phyloP scores from a whole-genome alignment of 1,140 invertebrate genomes.

The Galleria mellonella region DNA sequence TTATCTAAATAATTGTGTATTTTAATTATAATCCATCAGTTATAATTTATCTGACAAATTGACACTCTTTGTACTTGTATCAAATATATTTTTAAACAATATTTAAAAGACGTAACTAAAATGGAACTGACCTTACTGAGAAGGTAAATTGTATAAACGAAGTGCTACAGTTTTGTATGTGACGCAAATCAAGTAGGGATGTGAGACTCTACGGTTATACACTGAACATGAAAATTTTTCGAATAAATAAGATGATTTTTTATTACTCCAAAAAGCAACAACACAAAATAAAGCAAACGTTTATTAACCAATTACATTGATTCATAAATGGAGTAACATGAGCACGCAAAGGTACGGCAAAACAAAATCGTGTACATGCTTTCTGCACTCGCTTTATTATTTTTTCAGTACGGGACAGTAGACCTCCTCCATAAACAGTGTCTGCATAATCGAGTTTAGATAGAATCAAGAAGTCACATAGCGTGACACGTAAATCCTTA shows the following conservation, averaged over 20 bases:
- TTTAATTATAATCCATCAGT: too few species aligned
- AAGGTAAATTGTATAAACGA: too few species aligned
- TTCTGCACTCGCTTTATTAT: not conserved
- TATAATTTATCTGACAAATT: too few species aligned
- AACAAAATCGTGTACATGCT: not conserved
- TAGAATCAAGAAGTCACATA: not conserved
- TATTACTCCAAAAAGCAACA: not conserved
- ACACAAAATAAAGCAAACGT: not conserved
- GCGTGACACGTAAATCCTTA: not conserved
- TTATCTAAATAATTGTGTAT: too few species aligned
- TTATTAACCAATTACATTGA: not conserved
- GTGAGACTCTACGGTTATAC: too few species aligned
- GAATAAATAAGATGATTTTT: not conserved
- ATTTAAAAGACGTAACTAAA: too few species aligned
- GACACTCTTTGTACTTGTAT: too few species aligned
- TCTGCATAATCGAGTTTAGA: not conserved
- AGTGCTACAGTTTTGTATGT: too few species aligned
- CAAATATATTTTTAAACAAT: too few species aligned
- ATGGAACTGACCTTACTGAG: too few species aligned
- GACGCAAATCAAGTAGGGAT: too few species aligned
- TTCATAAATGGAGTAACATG: not conserved
- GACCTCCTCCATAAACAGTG: not conserved
- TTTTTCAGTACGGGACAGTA: not conserved
- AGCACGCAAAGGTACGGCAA: not conserved
- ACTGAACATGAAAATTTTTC: too few species aligned